phyloP scores from a whole-genome alignment of 1,140 invertebrate species.

The Pseudomyrmex flavicornis region DNA sequence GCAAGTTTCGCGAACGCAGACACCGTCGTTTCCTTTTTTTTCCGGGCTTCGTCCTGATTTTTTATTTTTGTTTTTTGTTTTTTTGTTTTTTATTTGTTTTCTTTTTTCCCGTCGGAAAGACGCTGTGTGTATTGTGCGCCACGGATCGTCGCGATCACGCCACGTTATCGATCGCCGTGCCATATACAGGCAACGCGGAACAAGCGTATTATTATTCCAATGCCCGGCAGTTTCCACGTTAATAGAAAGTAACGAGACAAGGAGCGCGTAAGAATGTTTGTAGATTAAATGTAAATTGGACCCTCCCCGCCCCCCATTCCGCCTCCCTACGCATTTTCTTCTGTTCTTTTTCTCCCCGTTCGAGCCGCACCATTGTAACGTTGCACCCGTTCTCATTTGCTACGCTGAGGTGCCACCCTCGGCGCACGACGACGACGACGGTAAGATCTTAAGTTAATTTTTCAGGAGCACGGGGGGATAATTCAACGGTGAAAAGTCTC shows the following conservation, averaged over 20 bases:
- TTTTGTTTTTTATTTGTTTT: not conserved
- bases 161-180: conserved; percentile 42
- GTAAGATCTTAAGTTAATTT: conserved; percentile 61
- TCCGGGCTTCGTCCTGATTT: not conserved
- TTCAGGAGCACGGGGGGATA: conserved; percentile 49
- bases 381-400: conserved; percentile 52
- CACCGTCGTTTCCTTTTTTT: not conserved
- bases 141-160: conserved; percentile 32
- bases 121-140: conserved; percentile 1
- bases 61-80: not conserved
- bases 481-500: conserved; percentile 58
- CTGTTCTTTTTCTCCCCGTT: not conserved
- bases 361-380: conserved; percentile 50
- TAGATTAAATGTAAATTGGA: conserved; percentile 61
- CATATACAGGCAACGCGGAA: conserved; percentile 12
- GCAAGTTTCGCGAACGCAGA: conserved; percentile 13
- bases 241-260: conserved; percentile 60
- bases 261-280: conserved; percentile 55
- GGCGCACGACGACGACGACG: conserved; percentile 17
- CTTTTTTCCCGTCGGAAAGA: not conserved
- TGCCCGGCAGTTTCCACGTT: conserved; percentile 35
- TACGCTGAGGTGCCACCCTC: conserved; percentile 30
- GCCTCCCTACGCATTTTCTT: no score
- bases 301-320: not conserved
- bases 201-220: conserved; percentile 33